These are phyloP conservation scores for Holothuria glaberrima DNA, from an alignment of 35 echinoderm and acorn worm species.

Conservation along the genomic window DNA sequence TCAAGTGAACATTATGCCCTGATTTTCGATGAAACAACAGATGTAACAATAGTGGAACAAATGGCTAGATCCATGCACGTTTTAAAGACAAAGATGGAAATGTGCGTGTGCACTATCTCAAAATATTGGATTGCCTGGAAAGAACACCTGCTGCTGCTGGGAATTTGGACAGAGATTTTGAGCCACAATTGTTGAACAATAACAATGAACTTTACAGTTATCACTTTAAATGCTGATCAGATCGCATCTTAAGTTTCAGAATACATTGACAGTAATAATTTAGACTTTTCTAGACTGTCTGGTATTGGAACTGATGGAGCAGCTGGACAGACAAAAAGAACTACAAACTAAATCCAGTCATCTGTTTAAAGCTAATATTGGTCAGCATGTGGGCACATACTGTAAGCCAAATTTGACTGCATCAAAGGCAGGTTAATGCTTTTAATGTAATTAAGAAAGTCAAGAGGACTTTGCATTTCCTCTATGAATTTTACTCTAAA, in stretches of 20 bases:
- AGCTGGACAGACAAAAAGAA: slow-evolving; percentile 30
- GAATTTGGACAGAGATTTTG: background rate
- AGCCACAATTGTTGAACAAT: slow-evolving; percentile 6
- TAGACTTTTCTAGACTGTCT: background rate
- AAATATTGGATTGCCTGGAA: slow-evolving; percentile 52
- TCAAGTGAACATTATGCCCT: slow-evolving; percentile 14
- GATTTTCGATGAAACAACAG: slow-evolving; percentile 68
- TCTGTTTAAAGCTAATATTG: too few species aligned
- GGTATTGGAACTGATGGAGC: slow-evolving; percentile 52
- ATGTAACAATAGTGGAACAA: slow-evolving; percentile 60
- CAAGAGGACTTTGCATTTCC: too few species aligned
- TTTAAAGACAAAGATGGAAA: slow-evolving; percentile 42
- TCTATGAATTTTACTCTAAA: too few species aligned
- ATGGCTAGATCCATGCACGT: slow-evolving; percentile 54
- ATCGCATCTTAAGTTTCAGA: slow-evolving; percentile 19
- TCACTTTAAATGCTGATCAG: slow-evolving; percentile 49
- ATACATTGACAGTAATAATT: slow-evolving; percentile 33
- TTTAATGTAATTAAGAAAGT: too few species aligned
- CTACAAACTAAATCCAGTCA: slow-evolving; percentile 7
- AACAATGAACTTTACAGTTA: slow-evolving; percentile 13
- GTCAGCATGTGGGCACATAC: too few species aligned
- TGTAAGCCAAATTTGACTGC: too few species aligned
- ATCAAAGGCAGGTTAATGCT: too few species aligned
- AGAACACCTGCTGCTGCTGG: background rate
- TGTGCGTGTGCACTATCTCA: slow-evolving; percentile 51